Evolutionary conservation across 2,888 invertebrate species (phyloP).

Genomic region (Hydriomena furcata): DNA sequence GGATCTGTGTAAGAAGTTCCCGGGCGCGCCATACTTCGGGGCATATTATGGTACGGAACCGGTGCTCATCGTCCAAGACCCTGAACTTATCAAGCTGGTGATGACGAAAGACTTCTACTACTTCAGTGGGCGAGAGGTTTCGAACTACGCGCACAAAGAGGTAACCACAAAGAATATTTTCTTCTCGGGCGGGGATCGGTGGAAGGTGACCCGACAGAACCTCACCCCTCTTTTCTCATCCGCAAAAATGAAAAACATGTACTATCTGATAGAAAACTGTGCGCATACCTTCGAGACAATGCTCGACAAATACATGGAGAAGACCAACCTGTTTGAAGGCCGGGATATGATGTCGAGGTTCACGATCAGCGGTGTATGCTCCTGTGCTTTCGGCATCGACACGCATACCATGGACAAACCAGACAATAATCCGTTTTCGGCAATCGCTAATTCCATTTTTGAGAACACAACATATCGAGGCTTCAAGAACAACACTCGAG

Average conservation of each 20-base stretch:
- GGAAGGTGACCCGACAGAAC: slow-evolving; percentile 64
- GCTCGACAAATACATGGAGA: slow-evolving; percentile 42
- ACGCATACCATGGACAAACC: slow-evolving; percentile 48
- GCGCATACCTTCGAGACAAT: slow-evolving; percentile 46
- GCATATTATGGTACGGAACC: slow-evolving; percentile 63
- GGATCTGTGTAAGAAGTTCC: slow-evolving; percentile 52
- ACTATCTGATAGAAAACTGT: slow-evolving; percentile 55
- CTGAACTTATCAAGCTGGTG: slow-evolving; percentile 55
- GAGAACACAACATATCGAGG: slow-evolving; percentile 42
- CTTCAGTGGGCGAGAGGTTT: slow-evolving; percentile 58
- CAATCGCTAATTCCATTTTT: slow-evolving; percentile 49
- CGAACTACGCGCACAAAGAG: slow-evolving; percentile 51
- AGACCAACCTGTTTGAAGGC: slow-evolving; percentile 41
- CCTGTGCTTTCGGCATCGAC: slow-evolving; percentile 62
- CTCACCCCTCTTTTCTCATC: slow-evolving; percentile 62
- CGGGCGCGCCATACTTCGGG: slow-evolving; percentile 56
- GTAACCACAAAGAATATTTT: slow-evolving; percentile 51
- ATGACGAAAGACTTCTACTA: slow-evolving; percentile 62
- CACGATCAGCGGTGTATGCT: slow-evolving; percentile 60
- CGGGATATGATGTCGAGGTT: slow-evolving; percentile 48
- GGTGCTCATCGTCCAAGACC: slow-evolving; percentile 58
- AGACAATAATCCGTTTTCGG: slow-evolving; percentile 46
- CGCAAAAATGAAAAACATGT: slow-evolving; percentile 68
- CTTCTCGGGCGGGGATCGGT: slow-evolving; percentile 54
- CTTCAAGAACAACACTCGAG: slow-evolving; percentile 41